Evolutionary conservation across 2,888 invertebrate genomes (phyloP).

Genomic region (Lasioglossum marginatum): DNA sequence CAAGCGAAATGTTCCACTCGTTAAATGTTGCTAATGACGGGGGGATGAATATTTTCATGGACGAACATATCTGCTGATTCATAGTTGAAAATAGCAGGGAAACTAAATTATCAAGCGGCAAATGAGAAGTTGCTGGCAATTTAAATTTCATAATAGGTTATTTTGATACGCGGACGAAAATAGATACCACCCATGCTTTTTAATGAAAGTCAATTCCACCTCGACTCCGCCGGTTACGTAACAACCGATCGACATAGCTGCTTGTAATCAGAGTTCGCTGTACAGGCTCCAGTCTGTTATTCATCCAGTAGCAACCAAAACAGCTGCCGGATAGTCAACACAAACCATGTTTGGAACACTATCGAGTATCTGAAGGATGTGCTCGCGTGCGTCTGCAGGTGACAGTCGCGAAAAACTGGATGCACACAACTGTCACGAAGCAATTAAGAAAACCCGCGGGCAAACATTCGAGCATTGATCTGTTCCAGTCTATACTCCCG

Average conservation of each 20-base stretch:
- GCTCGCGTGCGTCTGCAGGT: constrained; percentile 38
- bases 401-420: constrained; percentile 63
- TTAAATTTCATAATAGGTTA: not conserved
- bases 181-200: not conserved
- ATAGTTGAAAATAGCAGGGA: not conserved
- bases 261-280: constrained; percentile 43
- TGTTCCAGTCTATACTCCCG: not conserved
- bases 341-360: constrained; percentile 69
- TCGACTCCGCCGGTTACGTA: not conserved
- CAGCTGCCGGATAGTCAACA: constrained; percentile 70
- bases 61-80: not conserved
- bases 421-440: constrained; percentile 44
- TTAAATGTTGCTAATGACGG: not conserved
- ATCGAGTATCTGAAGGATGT: constrained; percentile 46
- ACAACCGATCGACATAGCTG: constrained; percentile 19
- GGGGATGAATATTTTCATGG: not conserved
- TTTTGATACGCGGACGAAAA: not conserved
- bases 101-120: not conserved
- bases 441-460: not conserved
- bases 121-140: not conserved
- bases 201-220: not conserved
- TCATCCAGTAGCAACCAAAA: constrained; percentile 54
- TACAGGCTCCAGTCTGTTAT: constrained; percentile 18
- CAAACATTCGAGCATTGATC: not conserved
- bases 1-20: not conserved